Evolutionary conservation across 2,797 vertebrate genomes (phyloP), one percentile per base, ranked within the genome.

Genomic region (Pempheris klunzingeri): DNA sequence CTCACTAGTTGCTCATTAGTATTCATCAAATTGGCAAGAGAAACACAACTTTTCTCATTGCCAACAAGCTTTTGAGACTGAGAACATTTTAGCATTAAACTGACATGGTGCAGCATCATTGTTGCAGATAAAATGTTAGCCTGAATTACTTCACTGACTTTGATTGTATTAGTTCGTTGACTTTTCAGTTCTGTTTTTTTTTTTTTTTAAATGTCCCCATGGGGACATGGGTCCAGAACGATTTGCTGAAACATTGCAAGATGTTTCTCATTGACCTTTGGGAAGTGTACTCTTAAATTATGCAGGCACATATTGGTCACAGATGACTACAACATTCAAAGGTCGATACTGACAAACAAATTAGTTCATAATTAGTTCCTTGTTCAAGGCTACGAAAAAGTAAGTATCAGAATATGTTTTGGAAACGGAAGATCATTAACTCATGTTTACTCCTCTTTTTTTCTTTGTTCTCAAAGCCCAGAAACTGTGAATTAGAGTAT

Each of bases 231-330:
- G 59, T 77, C 39, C 63, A 58, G 34, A 69, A 55, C 52, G 58
- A 64, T 82, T 87, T 85, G 80, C 71, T 76, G 28, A 71, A 71
- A 72, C 41, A 12, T 17, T 1, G 54, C 54, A 82, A 85, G 41
- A 74, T 76, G 74, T 80, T 83, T 71, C 69, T 50, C 28, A 32
- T 53, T 79, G 62, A 66, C 75, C 55, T 71, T 54, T 43, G 13
- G 52, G 22, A 84, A 54, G 6, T 15, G 20, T 0, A 2, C 44
- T 76, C 43, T 30, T 79, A 74, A 80, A 71, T 64, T 39, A 5
- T 3, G 0, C 32, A 58, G n/a, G 38, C 57, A 50, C 57, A 64
- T 9, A 79, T 80, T 61, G 20, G 61, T 67, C 69, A 68, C 78
- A 82, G 74, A 83, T 82, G 65, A 83, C 46, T 53, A 41, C 68